Percentiles rank a stretch among this genome's conserved stretches.
These are phyloP conservation scores for Danaus melanippus DNA, from an alignment of 1,140 invertebrate species.

Conservation along the genomic window DNA sequence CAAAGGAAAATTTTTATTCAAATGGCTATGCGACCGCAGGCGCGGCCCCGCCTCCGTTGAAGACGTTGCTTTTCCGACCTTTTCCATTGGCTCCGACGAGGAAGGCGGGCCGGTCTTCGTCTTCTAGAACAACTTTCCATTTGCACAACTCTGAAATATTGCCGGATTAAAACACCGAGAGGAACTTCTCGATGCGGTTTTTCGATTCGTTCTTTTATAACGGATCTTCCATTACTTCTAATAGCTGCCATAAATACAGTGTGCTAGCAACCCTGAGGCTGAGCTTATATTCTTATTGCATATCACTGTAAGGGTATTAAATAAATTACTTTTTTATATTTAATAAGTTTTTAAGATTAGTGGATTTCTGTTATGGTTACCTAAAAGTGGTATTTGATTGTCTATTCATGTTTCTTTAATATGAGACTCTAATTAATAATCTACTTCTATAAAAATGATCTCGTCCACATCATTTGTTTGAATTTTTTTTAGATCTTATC, in stretches of 20 bases:
- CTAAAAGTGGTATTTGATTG: too few species aligned
- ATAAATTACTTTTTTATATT: too few species aligned
- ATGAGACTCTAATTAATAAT: too few species aligned
- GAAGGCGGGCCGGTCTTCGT: slow-evolving; percentile 59
- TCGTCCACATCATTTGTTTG: too few species aligned
- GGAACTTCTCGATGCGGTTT: slow-evolving; percentile 58
- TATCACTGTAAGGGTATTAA: too few species aligned
- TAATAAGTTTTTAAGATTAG: too few species aligned
- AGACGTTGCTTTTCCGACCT: slow-evolving; percentile 61
- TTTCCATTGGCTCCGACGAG: slow-evolving; percentile 61
- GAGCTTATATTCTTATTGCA: background rate
- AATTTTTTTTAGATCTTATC: too few species aligned
- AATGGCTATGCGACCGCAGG: slow-evolving; percentile 60
- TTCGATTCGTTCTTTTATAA: slow-evolving; percentile 49
- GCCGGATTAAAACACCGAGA: slow-evolving; percentile 58
- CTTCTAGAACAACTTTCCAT: slow-evolving; percentile 68
- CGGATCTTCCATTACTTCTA: slow-evolving; percentile 34
- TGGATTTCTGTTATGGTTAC: too few species aligned
- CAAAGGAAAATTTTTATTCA: slow-evolving; percentile 65
- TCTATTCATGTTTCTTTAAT: too few species aligned
- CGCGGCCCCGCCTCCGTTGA: slow-evolving; percentile 57
- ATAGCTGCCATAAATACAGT: slow-evolving; percentile 10
- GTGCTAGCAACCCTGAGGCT: background rate
- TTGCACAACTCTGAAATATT: slow-evolving; percentile 67
- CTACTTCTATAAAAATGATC: too few species aligned